Evolutionary conservation across 2,797 vertebrate species (phyloP).

Genomic region (Squalus acanthias): DNA sequence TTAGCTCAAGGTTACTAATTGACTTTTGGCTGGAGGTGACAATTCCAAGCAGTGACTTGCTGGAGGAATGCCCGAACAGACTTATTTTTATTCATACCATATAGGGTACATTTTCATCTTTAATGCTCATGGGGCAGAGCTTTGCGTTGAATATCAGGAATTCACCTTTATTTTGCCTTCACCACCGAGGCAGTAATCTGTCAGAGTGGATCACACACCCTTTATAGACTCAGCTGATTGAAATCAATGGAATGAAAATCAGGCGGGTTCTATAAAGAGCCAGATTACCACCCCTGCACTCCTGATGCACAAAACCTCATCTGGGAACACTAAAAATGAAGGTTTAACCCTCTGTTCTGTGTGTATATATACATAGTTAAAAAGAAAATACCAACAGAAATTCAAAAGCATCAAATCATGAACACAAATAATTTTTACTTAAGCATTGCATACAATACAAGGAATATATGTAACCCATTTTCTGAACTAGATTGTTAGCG

Average conservation of each 20-base stretch:
- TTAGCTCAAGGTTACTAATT: conserved; percentile 40
- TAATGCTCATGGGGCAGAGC: neutral
- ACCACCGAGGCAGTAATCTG: neutral
- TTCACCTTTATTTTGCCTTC: neutral
- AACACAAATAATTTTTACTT: neutral
- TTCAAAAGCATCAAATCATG: neutral
- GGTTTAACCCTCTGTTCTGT: neutral
- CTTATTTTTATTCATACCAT: neutral
- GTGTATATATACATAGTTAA: neutral
- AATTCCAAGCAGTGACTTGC: conserved; percentile 22
- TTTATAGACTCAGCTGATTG: neutral
- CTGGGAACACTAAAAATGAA: neutral
- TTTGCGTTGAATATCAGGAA: neutral
- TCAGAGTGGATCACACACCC: neutral
- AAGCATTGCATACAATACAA: neutral
- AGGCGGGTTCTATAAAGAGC: neutral
- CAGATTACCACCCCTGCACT: too few relatives aligned
- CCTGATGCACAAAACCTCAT: neutral
- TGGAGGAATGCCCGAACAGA: neutral
- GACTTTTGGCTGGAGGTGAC: conserved; percentile 24
- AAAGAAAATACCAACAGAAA: neutral
- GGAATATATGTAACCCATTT: neutral
- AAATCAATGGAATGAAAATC: conserved; percentile 5
- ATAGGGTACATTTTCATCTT: neutral
- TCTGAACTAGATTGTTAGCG: neutral